Evolutionary conservation across 35 echinoderm and acorn worm species (phyloP).

Genomic region (Strongylocentrotus purpuratus): DNA sequence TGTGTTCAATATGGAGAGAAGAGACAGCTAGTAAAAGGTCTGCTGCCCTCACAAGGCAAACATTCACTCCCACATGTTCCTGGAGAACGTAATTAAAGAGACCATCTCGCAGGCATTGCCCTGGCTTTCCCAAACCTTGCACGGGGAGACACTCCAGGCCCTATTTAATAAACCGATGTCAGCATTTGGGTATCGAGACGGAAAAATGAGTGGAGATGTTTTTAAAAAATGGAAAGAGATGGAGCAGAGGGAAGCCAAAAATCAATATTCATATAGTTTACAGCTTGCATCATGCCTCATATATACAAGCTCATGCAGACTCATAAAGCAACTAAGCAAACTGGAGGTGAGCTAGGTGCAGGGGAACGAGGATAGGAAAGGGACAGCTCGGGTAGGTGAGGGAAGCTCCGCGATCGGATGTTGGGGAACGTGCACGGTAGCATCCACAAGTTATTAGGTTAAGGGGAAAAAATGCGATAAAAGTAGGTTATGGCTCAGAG

Average conservation of each 20-base stretch:
- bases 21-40: neutral
- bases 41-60: conserved; percentile 7
- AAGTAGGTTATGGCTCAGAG: conserved; percentile 40
- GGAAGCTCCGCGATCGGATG: neutral
- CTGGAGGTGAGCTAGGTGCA: neutral
- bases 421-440: conserved; percentile 22
- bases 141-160: neutral
- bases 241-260: conserved; percentile 23
- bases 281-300: conserved; percentile 10
- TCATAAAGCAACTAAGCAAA: conserved; percentile 16
- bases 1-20: neutral
- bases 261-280: conserved; percentile 45
- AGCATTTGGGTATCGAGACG: neutral
- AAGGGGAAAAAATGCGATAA: conserved; percentile 45
- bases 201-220: neutral
- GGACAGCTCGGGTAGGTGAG: neutral
- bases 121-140: conserved; percentile 18
- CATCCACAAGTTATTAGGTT: conserved; percentile 47
- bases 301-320: conserved; percentile 29
- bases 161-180: conserved; percentile 27
- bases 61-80: neutral
- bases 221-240: neutral
- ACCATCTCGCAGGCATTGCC: neutral
- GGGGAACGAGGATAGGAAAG: neutral
- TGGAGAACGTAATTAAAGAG: neutral